Conservation (phyloP, 2,888 invertebrate genomes). For the Andrena bucephala region DNA sequence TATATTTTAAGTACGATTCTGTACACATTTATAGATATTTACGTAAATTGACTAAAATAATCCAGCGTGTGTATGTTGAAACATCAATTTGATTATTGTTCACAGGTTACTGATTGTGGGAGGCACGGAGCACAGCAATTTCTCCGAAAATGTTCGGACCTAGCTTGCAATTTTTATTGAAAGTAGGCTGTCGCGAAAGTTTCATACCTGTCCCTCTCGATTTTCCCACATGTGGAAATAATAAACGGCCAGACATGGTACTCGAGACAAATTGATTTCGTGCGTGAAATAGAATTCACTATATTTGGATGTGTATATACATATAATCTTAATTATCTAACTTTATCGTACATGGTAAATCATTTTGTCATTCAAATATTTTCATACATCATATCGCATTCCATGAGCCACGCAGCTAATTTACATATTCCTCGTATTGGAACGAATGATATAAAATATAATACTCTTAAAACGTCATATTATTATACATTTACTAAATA, state of each 20-base stretch:
- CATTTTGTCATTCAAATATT: neutral
- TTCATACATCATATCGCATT: neutral
- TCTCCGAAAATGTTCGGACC: slow-evolving; percentile 66
- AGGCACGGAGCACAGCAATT: slow-evolving; percentile 72
- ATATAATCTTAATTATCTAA: neutral
- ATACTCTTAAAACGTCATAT: too few species aligned
- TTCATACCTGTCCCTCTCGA: slow-evolving; percentile 73
- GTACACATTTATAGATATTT: neutral
- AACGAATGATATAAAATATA: too few species aligned
- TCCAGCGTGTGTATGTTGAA: neutral
- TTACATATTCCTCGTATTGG: neutral
- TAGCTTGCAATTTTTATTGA: slow-evolving; percentile 76
- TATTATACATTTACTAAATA: too few species aligned
- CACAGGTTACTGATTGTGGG: slow-evolving; percentile 78
- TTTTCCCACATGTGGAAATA: slow-evolving; percentile 77
- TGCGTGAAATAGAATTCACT: slow-evolving; percentile 5
- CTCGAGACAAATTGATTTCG: slow-evolving; percentile 64
- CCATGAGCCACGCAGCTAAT: too few species aligned
- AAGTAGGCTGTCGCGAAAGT: slow-evolving; percentile 72
- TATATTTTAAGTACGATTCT: too few species aligned
- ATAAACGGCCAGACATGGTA: slow-evolving; percentile 71
- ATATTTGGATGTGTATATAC: slow-evolving; percentile 10
- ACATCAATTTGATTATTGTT: slow-evolving; percentile 8
- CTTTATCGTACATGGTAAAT: neutral
- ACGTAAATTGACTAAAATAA: neutral